Conservation (phyloP, 1,140 invertebrate genomes). For the Drosophila varians region DNA sequence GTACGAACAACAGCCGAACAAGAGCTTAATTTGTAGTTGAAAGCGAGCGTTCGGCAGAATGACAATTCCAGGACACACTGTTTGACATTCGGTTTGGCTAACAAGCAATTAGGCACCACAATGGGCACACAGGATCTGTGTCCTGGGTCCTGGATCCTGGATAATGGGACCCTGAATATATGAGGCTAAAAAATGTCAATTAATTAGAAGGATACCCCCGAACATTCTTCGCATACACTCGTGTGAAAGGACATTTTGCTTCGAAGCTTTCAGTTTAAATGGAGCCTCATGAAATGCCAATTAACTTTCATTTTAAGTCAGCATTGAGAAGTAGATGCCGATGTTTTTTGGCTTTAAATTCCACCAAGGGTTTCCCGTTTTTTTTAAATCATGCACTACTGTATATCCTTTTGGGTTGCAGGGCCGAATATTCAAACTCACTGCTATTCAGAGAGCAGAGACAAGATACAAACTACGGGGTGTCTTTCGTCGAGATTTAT, state of each 20-base stretch:
- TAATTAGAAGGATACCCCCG: conserved; percentile 36
- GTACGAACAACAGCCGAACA: conserved; percentile 47
- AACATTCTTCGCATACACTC: not conserved
- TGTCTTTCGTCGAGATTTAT: not conserved
- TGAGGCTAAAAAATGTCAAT: conserved; percentile 58
- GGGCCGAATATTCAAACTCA: too few relatives aligned
- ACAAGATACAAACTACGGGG: too few relatives aligned
- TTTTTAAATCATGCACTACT: too few relatives aligned
- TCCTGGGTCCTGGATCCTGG: too few relatives aligned
- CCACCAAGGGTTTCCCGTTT: too few relatives aligned
- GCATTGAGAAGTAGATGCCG: not conserved
- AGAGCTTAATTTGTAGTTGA: conserved; percentile 72
- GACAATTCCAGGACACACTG: conserved; percentile 66
- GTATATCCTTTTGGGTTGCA: too few relatives aligned
- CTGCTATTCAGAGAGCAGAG: too few relatives aligned
- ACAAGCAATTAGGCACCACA: conserved; percentile 68
- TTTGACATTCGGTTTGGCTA: conserved; percentile 66
- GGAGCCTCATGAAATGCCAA: not conserved
- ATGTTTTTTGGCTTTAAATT: too few relatives aligned
- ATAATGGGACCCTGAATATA: conserved; percentile 6
- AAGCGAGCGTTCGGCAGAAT: conserved; percentile 66
- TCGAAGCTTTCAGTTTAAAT: not conserved
- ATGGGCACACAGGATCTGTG: conserved; percentile 50
- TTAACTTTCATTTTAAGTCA: not conserved
- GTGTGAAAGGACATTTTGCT: not conserved